Evolutionary conservation across 2,888 invertebrate genomes (phyloP).

Genomic region (Ferdinandea cuprea): DNA sequence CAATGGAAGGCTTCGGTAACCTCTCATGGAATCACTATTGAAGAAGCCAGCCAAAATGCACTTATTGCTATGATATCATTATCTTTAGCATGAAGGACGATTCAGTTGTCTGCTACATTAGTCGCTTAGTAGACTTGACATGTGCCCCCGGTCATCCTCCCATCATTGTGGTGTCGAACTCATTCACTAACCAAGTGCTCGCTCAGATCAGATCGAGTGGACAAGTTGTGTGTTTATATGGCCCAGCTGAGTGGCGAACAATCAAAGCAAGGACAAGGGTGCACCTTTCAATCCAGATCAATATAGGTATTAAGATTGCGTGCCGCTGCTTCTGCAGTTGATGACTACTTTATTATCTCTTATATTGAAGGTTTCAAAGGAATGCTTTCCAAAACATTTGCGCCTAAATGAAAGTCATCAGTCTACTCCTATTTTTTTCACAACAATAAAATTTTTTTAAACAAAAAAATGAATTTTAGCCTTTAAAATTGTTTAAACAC

Average conservation of each 20-base stretch:
- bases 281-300: constrained; percentile 99
- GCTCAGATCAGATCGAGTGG: constrained; percentile 99
- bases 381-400: too few relatives aligned
- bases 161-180: constrained; percentile 99
- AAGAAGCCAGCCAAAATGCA: constrained; percentile 94
- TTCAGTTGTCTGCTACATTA: constrained; percentile 99
- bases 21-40: constrained; percentile 98
- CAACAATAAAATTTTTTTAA: too few relatives aligned
- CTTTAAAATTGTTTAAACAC: too few relatives aligned
- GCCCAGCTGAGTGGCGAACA: constrained; percentile 94
- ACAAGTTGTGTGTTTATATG: constrained; percentile 97
- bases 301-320: constrained; percentile 92
- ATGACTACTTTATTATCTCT: constrained; percentile 25
- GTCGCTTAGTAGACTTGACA: constrained; percentile 98
- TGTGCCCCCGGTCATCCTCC: constrained; percentile 99
- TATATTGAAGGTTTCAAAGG: too few relatives aligned
- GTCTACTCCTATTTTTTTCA: too few relatives aligned
- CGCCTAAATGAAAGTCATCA: too few relatives aligned
- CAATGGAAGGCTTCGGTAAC: constrained; percentile 99
- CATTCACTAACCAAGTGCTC: constrained; percentile 99
- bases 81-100: constrained; percentile 97
- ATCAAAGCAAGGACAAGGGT: constrained; percentile 92
- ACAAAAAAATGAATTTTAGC: too few relatives aligned
- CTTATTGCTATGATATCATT: constrained; percentile 97
- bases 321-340: not conserved